Percentiles rank a stretch among this genome's conserved stretches.
These are phyloP conservation scores for Prunella fulvescens DNA, from an alignment of 2,113 vertebrate species.

Conservation along the genomic window DNA sequence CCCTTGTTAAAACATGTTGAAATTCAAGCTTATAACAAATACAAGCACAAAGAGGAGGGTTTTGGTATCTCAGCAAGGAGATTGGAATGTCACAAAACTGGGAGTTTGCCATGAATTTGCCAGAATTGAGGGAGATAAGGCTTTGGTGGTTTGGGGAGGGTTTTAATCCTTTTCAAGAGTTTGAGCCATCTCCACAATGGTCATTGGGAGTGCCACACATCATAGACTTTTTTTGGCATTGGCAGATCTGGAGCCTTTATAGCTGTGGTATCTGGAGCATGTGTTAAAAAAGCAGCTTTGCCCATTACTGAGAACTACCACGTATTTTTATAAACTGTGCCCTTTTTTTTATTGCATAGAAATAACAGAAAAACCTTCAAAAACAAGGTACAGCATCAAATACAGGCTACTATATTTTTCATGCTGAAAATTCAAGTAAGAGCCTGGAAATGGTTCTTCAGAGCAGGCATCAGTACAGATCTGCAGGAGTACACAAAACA, in stretches of 20 bases:
- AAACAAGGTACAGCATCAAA: neutral
- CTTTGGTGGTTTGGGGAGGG: neutral
- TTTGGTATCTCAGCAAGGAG: neutral
- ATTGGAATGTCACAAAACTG: neutral
- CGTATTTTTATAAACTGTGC: neutral
- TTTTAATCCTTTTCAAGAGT: neutral
- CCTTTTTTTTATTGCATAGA: neutral
- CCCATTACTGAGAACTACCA: neutral
- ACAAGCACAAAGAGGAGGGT: neutral
- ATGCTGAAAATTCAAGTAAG: neutral
- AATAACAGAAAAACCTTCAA: neutral
- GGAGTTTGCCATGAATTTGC: neutral
- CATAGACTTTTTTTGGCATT: neutral
- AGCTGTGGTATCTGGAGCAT: neutral
- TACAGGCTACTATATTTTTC: neutral
- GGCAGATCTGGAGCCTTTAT: neutral
- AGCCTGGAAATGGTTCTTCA: neutral
- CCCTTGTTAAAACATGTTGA: neutral
- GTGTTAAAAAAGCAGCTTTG: neutral
- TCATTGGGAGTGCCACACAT: neutral
- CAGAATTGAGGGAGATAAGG: neutral
- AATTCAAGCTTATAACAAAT: neutral
- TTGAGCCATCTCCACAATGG: neutral
- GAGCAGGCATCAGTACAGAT: neutral
- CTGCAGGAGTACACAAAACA: neutral